Conservation (phyloP, 2,113 vertebrate species). For the Labeo rohita region DNA sequence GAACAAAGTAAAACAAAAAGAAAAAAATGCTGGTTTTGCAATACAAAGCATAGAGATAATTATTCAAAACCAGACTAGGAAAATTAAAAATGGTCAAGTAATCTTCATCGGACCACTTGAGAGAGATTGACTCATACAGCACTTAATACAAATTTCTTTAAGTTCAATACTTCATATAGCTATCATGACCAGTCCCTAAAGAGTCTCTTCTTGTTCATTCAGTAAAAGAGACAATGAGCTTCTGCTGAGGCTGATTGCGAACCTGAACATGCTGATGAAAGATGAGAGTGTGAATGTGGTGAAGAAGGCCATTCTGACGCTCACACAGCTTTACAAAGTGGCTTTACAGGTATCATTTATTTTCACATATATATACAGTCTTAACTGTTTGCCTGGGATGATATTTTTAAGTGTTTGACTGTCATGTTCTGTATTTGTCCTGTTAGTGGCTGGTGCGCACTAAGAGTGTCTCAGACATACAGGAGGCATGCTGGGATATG, state of each 20-base stretch:
- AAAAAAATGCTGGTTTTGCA: neutral
- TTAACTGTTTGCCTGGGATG: neutral
- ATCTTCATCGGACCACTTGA: neutral
- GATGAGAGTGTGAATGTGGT: conserved; percentile 96
- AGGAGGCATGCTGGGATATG: conserved; percentile 95
- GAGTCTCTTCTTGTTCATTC: neutral
- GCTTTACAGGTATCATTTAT: conserved; percentile 82
- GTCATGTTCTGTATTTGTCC: conserved; percentile 5
- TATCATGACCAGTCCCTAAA: neutral
- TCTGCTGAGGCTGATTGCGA: conserved; percentile 87
- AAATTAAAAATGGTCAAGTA: neutral
- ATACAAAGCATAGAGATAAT: neutral
- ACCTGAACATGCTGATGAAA: conserved; percentile 91
- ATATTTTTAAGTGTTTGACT: neutral
- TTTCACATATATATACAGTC: neutral
- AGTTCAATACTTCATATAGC: neutral
- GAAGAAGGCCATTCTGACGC: conserved; percentile 92
- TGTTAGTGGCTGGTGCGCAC: conserved; percentile 89
- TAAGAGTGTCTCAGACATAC: conserved; percentile 82
- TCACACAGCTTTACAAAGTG: conserved; percentile 94
- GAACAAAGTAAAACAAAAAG: too few species aligned
- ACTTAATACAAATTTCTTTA: neutral
- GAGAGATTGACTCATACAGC: neutral
- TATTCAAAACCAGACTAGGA: neutral
- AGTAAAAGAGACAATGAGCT: conserved; percentile 95